phyloP scores from a whole-genome alignment of 2,888 invertebrate species.

The Pollenia amentaria region DNA sequence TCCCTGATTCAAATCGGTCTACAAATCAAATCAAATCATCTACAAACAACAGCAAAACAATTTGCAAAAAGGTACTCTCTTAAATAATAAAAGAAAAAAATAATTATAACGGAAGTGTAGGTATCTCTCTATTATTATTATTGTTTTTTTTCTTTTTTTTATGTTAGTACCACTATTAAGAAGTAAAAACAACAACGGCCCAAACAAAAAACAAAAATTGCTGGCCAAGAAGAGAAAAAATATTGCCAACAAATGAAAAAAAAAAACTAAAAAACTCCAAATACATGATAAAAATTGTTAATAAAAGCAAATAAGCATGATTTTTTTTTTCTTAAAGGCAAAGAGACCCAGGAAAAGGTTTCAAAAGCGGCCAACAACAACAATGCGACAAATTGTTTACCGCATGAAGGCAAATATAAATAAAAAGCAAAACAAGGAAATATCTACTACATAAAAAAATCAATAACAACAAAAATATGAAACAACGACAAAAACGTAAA shows the following conservation, averaged over 20 bases:
- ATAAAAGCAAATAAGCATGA: conserved; percentile 34
- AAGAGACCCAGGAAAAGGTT: conserved; percentile 37
- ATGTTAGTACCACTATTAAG: background rate
- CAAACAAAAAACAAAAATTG: conserved; percentile 18
- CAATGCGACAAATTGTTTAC: conserved; percentile 55
- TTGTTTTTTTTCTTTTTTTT: conserved; percentile 47
- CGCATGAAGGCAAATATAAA: conserved; percentile 36
- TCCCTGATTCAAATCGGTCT: background rate
- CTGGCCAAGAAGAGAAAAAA: conserved; percentile 26
- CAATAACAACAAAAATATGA: background rate
- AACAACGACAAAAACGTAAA: background rate
- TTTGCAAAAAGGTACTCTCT: background rate
- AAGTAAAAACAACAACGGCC: background rate
- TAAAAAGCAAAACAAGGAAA: conserved; percentile 44
- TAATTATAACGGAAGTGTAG: conserved; percentile 39
- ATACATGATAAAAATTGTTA: conserved; percentile 58
- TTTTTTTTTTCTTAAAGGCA: conserved; percentile 12
- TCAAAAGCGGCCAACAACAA: conserved; percentile 40
- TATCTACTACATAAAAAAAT: background rate
- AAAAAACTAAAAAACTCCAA: background rate
- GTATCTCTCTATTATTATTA: conserved; percentile 6
- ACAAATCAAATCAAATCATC: conserved; percentile 13
- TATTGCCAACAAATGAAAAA: conserved; percentile 15
- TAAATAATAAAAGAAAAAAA: conserved; percentile 1
- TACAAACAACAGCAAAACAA: conserved; percentile 15